These are phyloP conservation scores for Drosophila putrida DNA, from an alignment of 2,888 invertebrate genomes.

Conservation along the genomic window DNA sequence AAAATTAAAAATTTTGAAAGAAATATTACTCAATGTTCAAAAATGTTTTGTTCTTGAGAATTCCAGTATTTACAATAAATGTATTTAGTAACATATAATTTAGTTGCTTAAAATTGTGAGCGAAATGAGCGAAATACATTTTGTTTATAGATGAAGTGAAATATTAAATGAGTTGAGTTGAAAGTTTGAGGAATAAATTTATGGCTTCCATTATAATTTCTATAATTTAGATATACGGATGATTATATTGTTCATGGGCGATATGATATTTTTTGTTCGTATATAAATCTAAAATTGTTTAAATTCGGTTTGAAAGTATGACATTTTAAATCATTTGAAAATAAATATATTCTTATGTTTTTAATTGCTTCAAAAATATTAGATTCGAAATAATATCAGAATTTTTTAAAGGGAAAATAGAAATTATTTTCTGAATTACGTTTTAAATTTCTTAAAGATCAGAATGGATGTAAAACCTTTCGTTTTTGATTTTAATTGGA, in stretches of 20 bases:
- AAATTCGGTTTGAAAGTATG: too few species aligned
- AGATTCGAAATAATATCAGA: too few species aligned
- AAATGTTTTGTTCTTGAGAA: neutral
- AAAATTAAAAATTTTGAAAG: slow-evolving; percentile 59
- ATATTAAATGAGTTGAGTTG: neutral
- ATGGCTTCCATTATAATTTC: neutral
- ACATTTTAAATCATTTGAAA: too few species aligned
- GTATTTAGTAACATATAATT: neutral
- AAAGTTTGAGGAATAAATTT: neutral
- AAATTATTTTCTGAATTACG: too few species aligned
- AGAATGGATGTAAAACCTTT: too few species aligned
- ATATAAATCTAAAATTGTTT: too few species aligned
- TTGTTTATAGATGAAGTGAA: neutral
- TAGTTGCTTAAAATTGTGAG: neutral
- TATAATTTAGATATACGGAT: neutral
- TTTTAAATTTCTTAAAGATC: too few species aligned
- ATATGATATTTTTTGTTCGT: neutral
- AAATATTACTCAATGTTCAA: slow-evolving; percentile 29
- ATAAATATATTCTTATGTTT: too few species aligned
- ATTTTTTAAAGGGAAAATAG: too few species aligned
- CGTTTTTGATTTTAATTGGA: too few species aligned
- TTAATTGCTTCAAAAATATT: too few species aligned
- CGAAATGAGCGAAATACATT: neutral
- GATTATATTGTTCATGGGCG: neutral
- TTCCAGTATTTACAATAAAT: slow-evolving; percentile 4